Conservation (phyloP, 1,140 invertebrate genomes). For the Wasmannia auropunctata region DNA sequence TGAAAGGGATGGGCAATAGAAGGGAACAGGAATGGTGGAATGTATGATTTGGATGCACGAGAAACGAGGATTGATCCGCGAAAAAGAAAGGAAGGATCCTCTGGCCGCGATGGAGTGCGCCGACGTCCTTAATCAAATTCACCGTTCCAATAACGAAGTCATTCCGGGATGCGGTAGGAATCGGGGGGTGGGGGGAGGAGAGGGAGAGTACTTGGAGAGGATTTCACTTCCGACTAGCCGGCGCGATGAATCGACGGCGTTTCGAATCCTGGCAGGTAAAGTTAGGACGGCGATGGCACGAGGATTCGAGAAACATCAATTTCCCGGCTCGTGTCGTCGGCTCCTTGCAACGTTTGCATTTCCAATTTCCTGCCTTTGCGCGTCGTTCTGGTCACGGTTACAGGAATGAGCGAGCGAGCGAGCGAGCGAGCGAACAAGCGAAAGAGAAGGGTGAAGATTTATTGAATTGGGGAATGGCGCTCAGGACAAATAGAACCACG, state of each 20-base stretch:
- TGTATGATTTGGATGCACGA: background rate
- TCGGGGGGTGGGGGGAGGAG: no score
- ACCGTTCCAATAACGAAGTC: slow-evolving; percentile 39
- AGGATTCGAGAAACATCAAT: slow-evolving; percentile 64
- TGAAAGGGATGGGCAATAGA: background rate
- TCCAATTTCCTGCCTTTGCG: slow-evolving; percentile 60
- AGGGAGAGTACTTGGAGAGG: background rate
- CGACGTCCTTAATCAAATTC: slow-evolving; percentile 39
- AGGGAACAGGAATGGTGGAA: background rate
- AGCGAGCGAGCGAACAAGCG: background rate
- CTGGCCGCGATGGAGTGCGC: background rate
- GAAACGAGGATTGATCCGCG: slow-evolving; percentile 7
- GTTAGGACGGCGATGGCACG: background rate
- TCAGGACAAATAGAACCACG: slow-evolving; percentile 13
- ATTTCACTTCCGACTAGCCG: slow-evolving; percentile 53
- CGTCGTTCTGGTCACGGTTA: slow-evolving; percentile 11
- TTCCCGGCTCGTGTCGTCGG: slow-evolving; percentile 51
- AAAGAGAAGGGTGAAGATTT: background rate
- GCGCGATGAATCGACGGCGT: slow-evolving; percentile 11
- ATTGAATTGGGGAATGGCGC: slow-evolving; percentile 12
- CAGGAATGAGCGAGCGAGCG: background rate
- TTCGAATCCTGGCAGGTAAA: slow-evolving; percentile 27
- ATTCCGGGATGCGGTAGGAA: background rate
- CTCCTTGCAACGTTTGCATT: slow-evolving; percentile 65
- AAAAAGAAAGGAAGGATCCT: background rate